Evolutionary conservation across 2,888 invertebrate genomes (phyloP).

Genomic region (Cordilura impudica): DNA sequence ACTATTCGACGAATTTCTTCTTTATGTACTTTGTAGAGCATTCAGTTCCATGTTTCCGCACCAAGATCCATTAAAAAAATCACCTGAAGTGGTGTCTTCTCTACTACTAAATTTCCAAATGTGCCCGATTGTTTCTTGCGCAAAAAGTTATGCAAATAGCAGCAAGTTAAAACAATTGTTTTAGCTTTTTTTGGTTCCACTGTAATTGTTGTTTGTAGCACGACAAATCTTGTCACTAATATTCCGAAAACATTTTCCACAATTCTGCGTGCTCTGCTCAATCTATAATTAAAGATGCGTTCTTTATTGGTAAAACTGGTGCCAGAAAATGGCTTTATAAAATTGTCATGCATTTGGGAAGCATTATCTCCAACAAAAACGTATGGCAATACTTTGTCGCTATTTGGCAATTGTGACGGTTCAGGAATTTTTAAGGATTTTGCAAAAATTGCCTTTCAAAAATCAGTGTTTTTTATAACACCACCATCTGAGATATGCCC

Average conservation of each 20-base stretch:
- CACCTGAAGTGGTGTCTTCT: neutral
- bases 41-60: neutral
- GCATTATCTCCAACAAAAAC: constrained; percentile 51
- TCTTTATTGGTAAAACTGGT: constrained; percentile 32
- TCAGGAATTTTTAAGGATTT: no score
- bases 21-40: neutral
- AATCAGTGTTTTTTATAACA: no score
- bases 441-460: no score
- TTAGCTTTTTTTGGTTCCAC: constrained; percentile 42
- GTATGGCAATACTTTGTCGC: constrained; percentile 36
- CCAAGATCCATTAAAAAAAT: constrained; percentile 2
- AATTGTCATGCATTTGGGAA: constrained; percentile 47
- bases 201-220: constrained; percentile 31
- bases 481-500: no score
- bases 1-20: constrained; percentile 5
- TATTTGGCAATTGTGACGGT: no score
- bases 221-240: constrained; percentile 29
- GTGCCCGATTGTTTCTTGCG: neutral
- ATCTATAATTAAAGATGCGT: constrained; percentile 37
- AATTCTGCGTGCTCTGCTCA: constrained; percentile 46
- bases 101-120: neutral
- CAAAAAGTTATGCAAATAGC: constrained; percentile 20
- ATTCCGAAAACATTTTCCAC: constrained; percentile 54
- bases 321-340: constrained; percentile 50
- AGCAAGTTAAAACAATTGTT: constrained; percentile 36